Conservation (phyloP, 2,888 invertebrate genomes). For the Rhimphoctona megacephalus region DNA sequence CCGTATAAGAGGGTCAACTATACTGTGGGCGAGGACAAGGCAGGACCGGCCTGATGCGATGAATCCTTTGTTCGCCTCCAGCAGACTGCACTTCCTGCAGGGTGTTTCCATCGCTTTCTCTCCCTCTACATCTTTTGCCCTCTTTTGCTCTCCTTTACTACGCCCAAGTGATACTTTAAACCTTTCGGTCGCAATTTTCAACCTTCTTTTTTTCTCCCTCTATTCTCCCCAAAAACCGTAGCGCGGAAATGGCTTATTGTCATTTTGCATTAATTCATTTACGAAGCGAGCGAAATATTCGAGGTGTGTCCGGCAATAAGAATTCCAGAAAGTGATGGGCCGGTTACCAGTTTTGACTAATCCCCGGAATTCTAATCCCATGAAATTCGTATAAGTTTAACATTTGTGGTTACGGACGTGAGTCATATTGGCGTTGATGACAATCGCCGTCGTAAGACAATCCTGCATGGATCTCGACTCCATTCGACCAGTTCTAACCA, state of each 20-base stretch:
- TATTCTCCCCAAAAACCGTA: background rate
- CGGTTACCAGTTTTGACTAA: background rate
- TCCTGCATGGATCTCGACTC: background rate
- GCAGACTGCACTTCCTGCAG: constrained; percentile 76
- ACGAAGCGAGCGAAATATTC: background rate
- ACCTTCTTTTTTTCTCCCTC: background rate
- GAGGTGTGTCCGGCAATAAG: too few relatives aligned
- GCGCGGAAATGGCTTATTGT: constrained; percentile 46
- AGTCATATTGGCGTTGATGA: background rate
- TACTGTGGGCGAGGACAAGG: constrained; percentile 58
- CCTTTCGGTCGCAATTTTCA: constrained; percentile 6
- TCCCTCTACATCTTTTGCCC: constrained; percentile 17
- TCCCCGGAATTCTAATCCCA: background rate
- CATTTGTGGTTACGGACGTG: background rate
- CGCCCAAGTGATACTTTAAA: constrained; percentile 32
- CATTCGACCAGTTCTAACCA: background rate
- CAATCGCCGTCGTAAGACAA: background rate
- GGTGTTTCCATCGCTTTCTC: constrained; percentile 60
- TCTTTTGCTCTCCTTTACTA: constrained; percentile 15
- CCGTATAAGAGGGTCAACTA: constrained; percentile 35
- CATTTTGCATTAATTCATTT: background rate
- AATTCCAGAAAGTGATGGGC: background rate
- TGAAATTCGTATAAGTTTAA: background rate
- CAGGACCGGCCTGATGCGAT: constrained; percentile 69
- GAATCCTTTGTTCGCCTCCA: constrained; percentile 75